These are phyloP conservation scores for Sipha maydis DNA, from an alignment of 2,888 invertebrate species.

Conservation along the genomic window DNA sequence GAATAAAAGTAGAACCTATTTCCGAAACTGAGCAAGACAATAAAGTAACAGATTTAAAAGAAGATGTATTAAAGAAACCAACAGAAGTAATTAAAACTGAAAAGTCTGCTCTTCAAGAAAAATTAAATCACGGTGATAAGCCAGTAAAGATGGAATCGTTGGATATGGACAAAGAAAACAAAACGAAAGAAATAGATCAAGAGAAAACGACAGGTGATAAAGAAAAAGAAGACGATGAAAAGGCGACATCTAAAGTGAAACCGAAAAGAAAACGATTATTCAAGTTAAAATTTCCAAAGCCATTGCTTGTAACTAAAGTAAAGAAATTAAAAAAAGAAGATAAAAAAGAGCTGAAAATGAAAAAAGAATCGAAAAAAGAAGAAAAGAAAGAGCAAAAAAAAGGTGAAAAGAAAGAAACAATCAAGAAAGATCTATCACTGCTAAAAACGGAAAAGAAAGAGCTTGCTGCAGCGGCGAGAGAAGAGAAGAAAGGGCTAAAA, in stretches of 20 bases:
- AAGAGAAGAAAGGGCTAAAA: conserved; percentile 51
- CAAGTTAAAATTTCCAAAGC: conserved; percentile 27
- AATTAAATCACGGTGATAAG: neutral
- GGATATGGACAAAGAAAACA: conserved; percentile 41
- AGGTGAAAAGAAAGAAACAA: conserved; percentile 15
- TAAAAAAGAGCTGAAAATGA: conserved; percentile 41
- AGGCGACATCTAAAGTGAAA: conserved; percentile 2
- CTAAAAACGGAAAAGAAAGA: conserved; percentile 48
- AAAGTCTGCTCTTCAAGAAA: neutral
- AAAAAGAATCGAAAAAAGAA: conserved; percentile 42
- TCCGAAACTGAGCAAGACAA: conserved; percentile 20
- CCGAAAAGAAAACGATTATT: conserved; percentile 27
- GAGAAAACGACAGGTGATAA: neutral
- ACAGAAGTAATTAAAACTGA: neutral
- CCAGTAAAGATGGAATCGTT: neutral
- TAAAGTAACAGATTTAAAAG: neutral
- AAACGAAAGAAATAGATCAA: neutral
- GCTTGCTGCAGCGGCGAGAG: neutral
- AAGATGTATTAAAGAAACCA: neutral
- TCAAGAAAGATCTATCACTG: conserved; percentile 21
- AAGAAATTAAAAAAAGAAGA: conserved; percentile 33
- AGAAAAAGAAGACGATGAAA: neutral
- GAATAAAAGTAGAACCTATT: conserved; percentile 24
- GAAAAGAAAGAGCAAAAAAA: conserved; percentile 40
- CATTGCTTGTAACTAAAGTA: conserved; percentile 9